Base-by-base conservation (phyloP, 2,797 vertebrate genomes). In the Microhierax caerulescens region DNA sequence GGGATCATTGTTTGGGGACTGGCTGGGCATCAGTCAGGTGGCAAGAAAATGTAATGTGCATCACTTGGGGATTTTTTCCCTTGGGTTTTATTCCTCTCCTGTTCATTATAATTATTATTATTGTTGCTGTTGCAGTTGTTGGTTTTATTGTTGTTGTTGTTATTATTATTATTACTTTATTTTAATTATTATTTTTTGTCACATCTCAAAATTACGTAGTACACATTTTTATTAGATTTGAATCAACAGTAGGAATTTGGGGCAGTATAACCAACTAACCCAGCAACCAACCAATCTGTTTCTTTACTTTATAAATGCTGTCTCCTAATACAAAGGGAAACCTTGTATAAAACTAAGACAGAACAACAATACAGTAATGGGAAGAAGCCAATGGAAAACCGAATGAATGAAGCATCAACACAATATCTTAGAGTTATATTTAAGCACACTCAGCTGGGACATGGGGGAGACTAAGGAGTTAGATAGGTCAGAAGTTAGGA, bases 211-310 rank as follows among this genome's bases (percentile, higher is more conserved):
- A 84, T 30, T 47, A 54, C 2, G 0, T 50, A 24, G 2, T 30
- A 5, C 1, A 6, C 3, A 13, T 20, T 80, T 63, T 70, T 47
- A 15, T 32, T 37, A 81, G 69, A 84, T 41, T 69, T 88, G 6
- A 92, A 80, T 37, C 21, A 81, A 39, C 24, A 3, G 4, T 17
- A 32, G 20, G 12, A 18, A 27, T 11, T 16, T 0, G 4, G 8
- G 3, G 0, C 6, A 27, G 3, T 45, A 2, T 13, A 76, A n/a
- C 1, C 5, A 1, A 32, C 32, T 67, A 21, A 27, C 5, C 4
- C 13, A 63, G 20, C 13, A 88, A n/a, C 2, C 2, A 81, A 25
- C 10, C 32, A 20, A 60, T 9, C 5, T 63, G 8, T 61, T 72
- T 80, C 47, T 83, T 82, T 61, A 22, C 12, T 63, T 77, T 65